phyloP scores from a whole-genome alignment of 2,113 vertebrate species.

The Orthonyx spaldingii region DNA sequence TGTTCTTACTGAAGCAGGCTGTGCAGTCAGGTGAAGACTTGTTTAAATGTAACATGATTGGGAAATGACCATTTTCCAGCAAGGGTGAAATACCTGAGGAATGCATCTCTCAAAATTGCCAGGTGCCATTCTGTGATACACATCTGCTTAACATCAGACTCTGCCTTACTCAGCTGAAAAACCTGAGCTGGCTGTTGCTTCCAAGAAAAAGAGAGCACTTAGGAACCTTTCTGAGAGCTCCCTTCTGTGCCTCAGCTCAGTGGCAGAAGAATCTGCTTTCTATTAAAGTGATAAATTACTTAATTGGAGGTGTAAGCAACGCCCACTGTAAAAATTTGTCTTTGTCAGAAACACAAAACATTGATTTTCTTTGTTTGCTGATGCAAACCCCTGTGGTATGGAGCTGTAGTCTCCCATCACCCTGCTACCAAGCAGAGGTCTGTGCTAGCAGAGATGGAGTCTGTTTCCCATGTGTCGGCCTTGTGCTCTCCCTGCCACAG shows the following conservation, averaged over 20 bases:
- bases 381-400: not conserved
- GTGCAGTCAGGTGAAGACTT: not conserved
- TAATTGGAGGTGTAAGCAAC: constrained; percentile 40
- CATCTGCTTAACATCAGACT: constrained; percentile 17
- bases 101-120: not conserved
- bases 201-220: not conserved
- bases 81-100: not conserved
- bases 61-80: not conserved
- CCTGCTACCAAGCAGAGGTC: not conserved
- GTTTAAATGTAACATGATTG: not conserved
- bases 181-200: not conserved
- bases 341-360: constrained; percentile 38
- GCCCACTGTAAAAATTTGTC: not conserved
- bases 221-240: not conserved
- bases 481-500: not conserved
- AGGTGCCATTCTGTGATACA: not conserved
- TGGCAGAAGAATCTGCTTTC: constrained; percentile 38
- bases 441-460: not conserved
- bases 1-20: not conserved
- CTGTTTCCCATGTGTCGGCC: not conserved
- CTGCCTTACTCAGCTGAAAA: constrained; percentile 24
- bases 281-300: constrained; percentile 45
- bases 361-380: constrained; percentile 41
- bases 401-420: not conserved
- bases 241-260: constrained; percentile 15